Base-by-base conservation (phyloP, 2,797 vertebrate species). In the Catamblyrhynchus diadema region DNA sequence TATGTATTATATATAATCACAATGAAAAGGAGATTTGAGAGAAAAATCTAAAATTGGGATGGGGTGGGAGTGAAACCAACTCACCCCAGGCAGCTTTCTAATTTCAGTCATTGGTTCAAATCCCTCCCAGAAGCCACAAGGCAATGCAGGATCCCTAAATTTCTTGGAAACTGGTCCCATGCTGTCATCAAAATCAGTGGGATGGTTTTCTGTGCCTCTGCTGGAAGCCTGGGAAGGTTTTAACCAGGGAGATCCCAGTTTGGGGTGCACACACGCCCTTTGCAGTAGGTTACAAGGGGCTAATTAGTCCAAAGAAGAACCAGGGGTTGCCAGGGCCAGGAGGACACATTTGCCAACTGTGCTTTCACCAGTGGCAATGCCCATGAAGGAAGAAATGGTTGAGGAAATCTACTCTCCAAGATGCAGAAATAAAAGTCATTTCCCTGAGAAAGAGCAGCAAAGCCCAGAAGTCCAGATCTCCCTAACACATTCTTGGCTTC, bases 41-140 rank as follows among this genome's bases (percentile, higher is more conserved):
- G 59, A 11, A 67, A 87, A 93, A 93, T 84, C 90, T 92, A 86
- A 91, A 96, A 93, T n/a, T 84, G 70, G 57, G 57, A 62, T 1
- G 10, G 62, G 32, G 8, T 81, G 51, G 66, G 66, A 86, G 3
- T 5, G 54, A 87, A 96, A 95, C 48, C 51, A 90, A n/a, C 21
- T 84, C 39, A 7, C 39, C 91, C 86, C 79, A 81, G 71, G 75
- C 61, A n/a, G 64, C 77, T 70, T 94, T 94, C 93, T 95, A 83
- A 81, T 86, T 90, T 67, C 79, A 88, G 72, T 37, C 66, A 14
- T n/a, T 27, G 57, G 59, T 86, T 91, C 51, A 75, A 88, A 79
- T 41, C 62, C 37, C 44, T 60, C 66, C 66, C 77, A 94, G 56
- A 95, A 94, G 47, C 70, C 86, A 19, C 62, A 86, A 56, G 47